A percentile compares a stretch with the other conserved stretches of the same genome.
Evolutionary conservation across 2,113 vertebrate genomes (phyloP).

Genomic region (Ptilonorhynchus violaceus): DNA sequence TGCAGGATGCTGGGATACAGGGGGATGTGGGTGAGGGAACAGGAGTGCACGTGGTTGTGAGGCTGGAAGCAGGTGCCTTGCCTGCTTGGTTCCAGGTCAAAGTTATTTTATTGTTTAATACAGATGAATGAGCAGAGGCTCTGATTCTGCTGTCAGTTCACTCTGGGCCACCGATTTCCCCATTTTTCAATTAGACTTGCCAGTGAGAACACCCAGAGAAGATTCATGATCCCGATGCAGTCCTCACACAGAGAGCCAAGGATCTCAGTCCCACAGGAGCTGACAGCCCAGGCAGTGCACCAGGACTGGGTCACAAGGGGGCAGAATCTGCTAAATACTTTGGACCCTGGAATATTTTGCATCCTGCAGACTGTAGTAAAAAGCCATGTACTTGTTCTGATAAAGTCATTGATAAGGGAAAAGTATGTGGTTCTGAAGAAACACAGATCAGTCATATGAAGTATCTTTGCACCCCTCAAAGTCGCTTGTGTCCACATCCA

Average conservation of each 20-base stretch:
- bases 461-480: neutral
- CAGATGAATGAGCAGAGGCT: neutral
- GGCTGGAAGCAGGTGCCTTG: neutral
- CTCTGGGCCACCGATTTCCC: neutral
- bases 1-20: neutral
- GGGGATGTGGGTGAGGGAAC: neutral
- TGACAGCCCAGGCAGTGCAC: neutral
- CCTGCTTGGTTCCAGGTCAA: neutral
- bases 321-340: neutral
- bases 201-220: neutral
- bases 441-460: neutral
- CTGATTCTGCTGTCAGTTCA: neutral
- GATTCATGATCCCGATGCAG: neutral
- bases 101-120: neutral
- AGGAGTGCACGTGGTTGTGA: neutral
- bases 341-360: neutral
- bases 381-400: neutral
- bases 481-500: neutral
- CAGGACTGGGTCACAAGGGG: neutral
- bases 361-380: neutral
- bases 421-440: neutral
- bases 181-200: neutral
- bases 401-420: neutral
- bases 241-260: neutral
- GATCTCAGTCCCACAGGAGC: neutral